A percentile compares a stretch with the other conserved stretches of the same genome.
Conservation (phyloP, 1,140 invertebrate species). For the Drosophila albomicans region DNA sequence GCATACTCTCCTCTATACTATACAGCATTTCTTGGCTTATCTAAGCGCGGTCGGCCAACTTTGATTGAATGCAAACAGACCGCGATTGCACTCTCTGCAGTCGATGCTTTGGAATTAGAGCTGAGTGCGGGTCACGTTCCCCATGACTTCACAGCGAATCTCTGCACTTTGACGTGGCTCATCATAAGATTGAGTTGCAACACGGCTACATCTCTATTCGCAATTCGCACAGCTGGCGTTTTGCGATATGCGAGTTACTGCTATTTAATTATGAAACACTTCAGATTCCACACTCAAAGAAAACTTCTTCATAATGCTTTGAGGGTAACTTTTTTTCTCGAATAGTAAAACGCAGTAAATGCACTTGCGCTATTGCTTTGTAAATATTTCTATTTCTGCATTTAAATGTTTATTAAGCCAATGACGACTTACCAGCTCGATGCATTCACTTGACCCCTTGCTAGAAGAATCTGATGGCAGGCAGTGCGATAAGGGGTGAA, state of each 20-base stretch:
- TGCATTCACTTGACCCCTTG: conserved; percentile 63
- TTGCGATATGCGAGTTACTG: neutral
- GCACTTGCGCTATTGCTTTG: conserved; percentile 49
- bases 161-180: neutral
- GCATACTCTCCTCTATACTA: neutral
- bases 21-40: conserved; percentile 15
- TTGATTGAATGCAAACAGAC: conserved; percentile 57
- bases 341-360: conserved; percentile 31
- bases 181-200: neutral
- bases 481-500: neutral
- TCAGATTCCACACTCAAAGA: conserved; percentile 43
- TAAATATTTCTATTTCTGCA: conserved; percentile 72
- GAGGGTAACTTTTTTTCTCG: conserved; percentile 29
- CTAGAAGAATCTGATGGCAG: too few species aligned
- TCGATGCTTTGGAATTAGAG: conserved; percentile 16
- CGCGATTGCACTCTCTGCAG: conserved; percentile 7
- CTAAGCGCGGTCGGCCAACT: conserved; percentile 35
- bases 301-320: conserved; percentile 51
- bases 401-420: conserved; percentile 79
- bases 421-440: conserved; percentile 49
- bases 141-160: neutral
- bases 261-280: conserved; percentile 14
- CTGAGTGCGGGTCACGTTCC: neutral
- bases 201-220: neutral
- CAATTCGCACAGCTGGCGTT: conserved; percentile 29